A percentile compares a stretch with the other conserved stretches of the same genome.
phyloP scores from a whole-genome alignment of 2,888 invertebrate species.

The Microctonus hyperodae region DNA sequence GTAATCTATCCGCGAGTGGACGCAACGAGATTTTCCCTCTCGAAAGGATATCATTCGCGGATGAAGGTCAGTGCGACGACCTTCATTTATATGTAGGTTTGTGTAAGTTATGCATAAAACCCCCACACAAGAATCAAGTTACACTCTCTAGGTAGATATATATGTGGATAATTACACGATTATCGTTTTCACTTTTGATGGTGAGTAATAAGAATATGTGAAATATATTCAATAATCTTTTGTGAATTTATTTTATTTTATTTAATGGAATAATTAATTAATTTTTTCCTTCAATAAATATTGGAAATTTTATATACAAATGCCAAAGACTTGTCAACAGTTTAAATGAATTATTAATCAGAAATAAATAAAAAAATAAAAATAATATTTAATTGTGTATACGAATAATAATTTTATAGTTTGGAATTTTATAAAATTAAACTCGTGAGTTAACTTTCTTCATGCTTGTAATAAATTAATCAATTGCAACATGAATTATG shows the following conservation, averaged over 20 bases:
- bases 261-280: too few relatives aligned
- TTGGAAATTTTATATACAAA: not conserved
- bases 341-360: not conserved
- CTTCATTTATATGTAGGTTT: constrained; percentile 17
- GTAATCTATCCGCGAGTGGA: constrained; percentile 28
- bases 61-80: constrained; percentile 29
- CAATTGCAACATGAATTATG: constrained; percentile 22
- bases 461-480: constrained; percentile 16
- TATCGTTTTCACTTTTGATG: not conserved
- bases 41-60: constrained; percentile 27
- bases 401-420: not conserved
- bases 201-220: too few relatives aligned
- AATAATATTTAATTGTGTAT: not conserved
- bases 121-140: not conserved
- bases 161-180: constrained; percentile 6
- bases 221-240: too few relatives aligned
- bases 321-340: not conserved
- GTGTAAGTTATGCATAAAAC: not conserved
- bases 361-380: too few relatives aligned
- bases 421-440: constrained; percentile 19
- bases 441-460: constrained; percentile 17
- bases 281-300: too few relatives aligned
- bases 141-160: not conserved
- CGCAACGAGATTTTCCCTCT: constrained; percentile 28
- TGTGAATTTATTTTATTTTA: too few relatives aligned